Evolutionary conservation across 2,113 vertebrate genomes (phyloP), one percentile per base, ranked within the genome.

Genomic region (Felis chaus): DNA sequence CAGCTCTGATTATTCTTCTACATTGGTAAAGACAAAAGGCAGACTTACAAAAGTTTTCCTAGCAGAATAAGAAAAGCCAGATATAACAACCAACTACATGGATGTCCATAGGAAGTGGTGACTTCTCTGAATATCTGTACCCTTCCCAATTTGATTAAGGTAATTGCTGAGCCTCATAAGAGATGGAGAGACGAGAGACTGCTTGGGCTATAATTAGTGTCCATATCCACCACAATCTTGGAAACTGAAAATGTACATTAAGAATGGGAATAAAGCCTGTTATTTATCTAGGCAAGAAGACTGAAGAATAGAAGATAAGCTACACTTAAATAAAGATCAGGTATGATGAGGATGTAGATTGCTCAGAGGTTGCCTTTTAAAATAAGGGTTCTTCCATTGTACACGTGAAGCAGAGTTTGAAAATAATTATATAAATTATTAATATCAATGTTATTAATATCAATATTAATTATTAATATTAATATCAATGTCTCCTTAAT

Each of bases 361-460:
- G 39, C 3, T 83, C 50, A 83, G 63, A 92, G 25, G 7, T 1
- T 96, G 13, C 23, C 13, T 50, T 89, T 48, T 61, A 61, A 33
- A 73, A 39, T 73, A 50, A 1, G 8, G 2, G 0, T 68, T 2
- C 16, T 71, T 92, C 61, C 79, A 21, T 65, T 53, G 41, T 78
- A 63, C 8, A 55, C 68, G n/a, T 33, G 31, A 96, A 92, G 13
- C 7, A 86, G 14, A 48, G 8, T 36, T 95, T 89, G 19, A 87
- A 96, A 92, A 91, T 41, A 92, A 84, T 84, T 90, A 12, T 91
- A 4, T 29, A 73, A 85, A 89, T n/a, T n/a, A n/a, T n/a, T n/a
- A n/a, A n/a, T n/a, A n/a, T n/a, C n/a, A n/a, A n/a, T n/a, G n/a
- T n/a, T n/a, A n/a, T n/a, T n/a, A n/a, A n/a, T n/a, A n/a, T n/a